A percentile compares a stretch with the other conserved stretches of the same genome.
phyloP scores from a whole-genome alignment of 2,797 vertebrate species.

The Crax fasciolata region DNA sequence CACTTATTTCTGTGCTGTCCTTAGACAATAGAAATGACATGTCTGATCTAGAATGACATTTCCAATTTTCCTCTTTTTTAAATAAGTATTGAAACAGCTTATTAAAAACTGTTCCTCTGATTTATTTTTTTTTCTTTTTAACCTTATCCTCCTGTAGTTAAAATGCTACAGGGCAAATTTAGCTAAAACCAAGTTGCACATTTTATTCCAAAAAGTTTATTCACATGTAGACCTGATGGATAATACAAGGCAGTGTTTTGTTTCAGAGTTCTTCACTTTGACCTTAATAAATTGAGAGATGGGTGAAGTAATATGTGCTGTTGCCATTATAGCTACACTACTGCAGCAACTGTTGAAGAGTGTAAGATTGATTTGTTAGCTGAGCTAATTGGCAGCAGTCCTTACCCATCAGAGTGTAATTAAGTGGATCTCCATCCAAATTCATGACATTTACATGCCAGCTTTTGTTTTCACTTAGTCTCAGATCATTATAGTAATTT shows the following conservation, averaged over 20 bases:
- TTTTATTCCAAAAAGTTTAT: background rate
- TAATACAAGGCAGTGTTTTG: background rate
- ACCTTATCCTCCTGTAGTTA: background rate
- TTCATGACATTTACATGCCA: slow-evolving; percentile 15
- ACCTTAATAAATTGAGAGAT: background rate
- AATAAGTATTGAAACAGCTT: background rate
- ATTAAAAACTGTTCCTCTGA: background rate
- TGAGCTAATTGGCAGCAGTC: slow-evolving; percentile 51
- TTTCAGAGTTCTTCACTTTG: background rate
- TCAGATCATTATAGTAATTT: background rate
- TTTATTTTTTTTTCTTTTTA: background rate
- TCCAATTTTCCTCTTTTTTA: background rate
- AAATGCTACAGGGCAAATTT: background rate
- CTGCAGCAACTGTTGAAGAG: background rate
- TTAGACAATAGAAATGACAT: background rate
- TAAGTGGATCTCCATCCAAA: slow-evolving; percentile 33
- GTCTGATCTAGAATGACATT: background rate
- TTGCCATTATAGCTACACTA: background rate
- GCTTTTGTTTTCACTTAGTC: slow-evolving; percentile 42
- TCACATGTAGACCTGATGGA: background rate
- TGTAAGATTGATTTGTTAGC: background rate
- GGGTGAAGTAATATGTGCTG: background rate
- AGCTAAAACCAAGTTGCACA: background rate
- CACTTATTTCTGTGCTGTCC: background rate
- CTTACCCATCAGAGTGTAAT: slow-evolving; percentile 31